Base-by-base conservation (phyloP, 2,888 invertebrate genomes). In the Thereva nobilitata region DNA sequence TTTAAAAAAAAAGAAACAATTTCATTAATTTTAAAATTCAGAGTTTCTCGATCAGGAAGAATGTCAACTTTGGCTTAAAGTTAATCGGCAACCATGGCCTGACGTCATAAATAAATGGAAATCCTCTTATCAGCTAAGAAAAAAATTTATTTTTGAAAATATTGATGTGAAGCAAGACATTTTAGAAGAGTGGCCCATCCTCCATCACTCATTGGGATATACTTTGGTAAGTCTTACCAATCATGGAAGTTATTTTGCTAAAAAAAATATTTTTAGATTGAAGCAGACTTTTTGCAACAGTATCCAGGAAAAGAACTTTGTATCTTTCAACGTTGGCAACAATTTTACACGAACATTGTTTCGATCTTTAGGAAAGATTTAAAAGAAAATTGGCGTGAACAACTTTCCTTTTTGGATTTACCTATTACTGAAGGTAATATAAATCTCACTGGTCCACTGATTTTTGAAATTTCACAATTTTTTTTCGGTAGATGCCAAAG, bases 11-110 rank as follows among this genome's bases (percentile, higher is more conserved):
- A 47, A 10, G 6, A 10, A 10, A n/a, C n/a, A 47, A n/a, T 47
- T 10, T n/a, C 7, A 5, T 12, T 3, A 8, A 10, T 10, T 47
- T 47, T 4, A 6, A 47, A 47, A 47, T 47, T 47, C 3, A 47
- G 47, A 47, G n/a, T 5, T 5, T 12, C 2, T 9, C 10, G n/a
- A n/a, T n/a, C 7, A 47, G 10, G 12, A 47, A 10, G 47, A 47
- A n/a, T 47, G 4, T 9, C 47, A 47, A 12, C 10, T 47, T n/a
- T 47, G 47, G 47, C 47, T 47, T 47, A 47, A 47, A n/a, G n/a
- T 47, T 47, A 47, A 47, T 47, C 9, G 47, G 9, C 47, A 47
- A n/a, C 47, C 47, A 6, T 47, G 5, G 47, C 47, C 47, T 10
- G 47, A 47, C 3, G 47, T 47, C 5, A 47, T 47, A 2, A n/a